Percentiles rank a stretch among this genome's conserved stretches.
Evolutionary conservation across 2,888 invertebrate genomes (phyloP).

Genomic region (Heliconius hortense): DNA sequence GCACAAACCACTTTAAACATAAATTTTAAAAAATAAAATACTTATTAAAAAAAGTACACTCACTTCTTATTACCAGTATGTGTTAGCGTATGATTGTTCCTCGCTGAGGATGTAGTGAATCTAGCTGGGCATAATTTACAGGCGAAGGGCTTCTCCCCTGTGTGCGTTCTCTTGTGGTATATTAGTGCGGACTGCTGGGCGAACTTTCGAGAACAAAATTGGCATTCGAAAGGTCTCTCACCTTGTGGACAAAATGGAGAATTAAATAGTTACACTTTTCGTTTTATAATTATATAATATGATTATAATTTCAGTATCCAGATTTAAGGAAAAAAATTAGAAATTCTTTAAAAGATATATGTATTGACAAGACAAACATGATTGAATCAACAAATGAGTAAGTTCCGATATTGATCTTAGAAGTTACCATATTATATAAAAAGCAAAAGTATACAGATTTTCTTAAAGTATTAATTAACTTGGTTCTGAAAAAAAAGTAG

Average conservation of each 20-base stretch:
- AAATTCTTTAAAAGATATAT: too few species aligned
- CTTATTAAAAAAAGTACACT: constrained; percentile 1
- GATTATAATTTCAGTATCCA: too few species aligned
- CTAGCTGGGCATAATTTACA: constrained; percentile 73
- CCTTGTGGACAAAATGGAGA: constrained; percentile 47
- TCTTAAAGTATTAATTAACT: too few species aligned
- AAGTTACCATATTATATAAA: too few species aligned
- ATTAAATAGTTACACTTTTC: not conserved
- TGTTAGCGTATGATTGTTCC: constrained; percentile 77
- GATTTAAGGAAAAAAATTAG: too few species aligned
- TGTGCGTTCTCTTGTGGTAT: constrained; percentile 79
- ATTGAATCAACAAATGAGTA: too few species aligned
- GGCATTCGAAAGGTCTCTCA: constrained; percentile 77
- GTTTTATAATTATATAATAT: too few species aligned
- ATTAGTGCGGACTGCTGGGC: constrained; percentile 79
- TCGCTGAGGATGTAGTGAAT: constrained; percentile 77
- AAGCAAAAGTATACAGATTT: too few species aligned
- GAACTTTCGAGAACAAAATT: constrained; percentile 74
- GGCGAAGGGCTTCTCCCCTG: constrained; percentile 77
- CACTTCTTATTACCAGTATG: constrained; percentile 74
- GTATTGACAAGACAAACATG: too few species aligned
- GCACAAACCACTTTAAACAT: not conserved
- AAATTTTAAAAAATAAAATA: not conserved
- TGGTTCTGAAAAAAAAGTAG: too few species aligned
- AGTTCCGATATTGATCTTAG: too few species aligned